A percentile compares a stretch with the other conserved stretches of the same genome.
These are phyloP conservation scores for Paratilapia polleni DNA, from an alignment of 2,113 vertebrate genomes.

Conservation along the genomic window DNA sequence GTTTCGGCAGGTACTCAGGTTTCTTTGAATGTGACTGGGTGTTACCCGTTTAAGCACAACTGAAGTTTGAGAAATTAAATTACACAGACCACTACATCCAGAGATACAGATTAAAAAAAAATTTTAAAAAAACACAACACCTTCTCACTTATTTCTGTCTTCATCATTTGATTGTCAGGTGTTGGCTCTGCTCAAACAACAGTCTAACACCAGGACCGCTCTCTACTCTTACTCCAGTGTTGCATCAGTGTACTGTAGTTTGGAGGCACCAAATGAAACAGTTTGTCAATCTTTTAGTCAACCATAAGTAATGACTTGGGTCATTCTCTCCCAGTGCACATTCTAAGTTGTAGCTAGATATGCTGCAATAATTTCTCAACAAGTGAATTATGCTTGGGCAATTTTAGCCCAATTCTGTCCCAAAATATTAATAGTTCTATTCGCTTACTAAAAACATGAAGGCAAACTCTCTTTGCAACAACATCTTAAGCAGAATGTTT, in stretches of 20 bases:
- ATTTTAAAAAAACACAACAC: neutral
- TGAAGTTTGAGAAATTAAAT: neutral
- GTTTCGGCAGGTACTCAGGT: neutral
- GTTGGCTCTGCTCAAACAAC: neutral
- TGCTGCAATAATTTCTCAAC: neutral
- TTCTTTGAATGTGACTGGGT: neutral
- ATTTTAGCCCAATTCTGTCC: neutral
- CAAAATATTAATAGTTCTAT: neutral
- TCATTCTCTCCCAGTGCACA: neutral
- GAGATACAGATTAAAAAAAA: neutral
- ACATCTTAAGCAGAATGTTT: neutral
- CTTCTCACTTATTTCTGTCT: neutral
- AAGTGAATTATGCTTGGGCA: neutral
- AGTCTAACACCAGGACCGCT: neutral
- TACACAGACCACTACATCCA: neutral
- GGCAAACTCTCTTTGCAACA: neutral
- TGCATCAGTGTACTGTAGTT: constrained; percentile 34
- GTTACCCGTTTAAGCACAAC: neutral
- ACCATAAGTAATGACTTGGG: constrained; percentile 9
- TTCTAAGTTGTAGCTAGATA: neutral
- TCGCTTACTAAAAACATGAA: neutral
- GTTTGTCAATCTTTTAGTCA: constrained; percentile 9
- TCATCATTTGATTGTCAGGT: constrained; percentile 7
- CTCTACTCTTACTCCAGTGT: constrained; percentile 16
- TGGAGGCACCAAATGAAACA: constrained; percentile 4